Evolutionary conservation across 2,888 invertebrate genomes (phyloP), one percentile per base, ranked within the genome.

Genomic region (Catocala fraxini): DNA sequence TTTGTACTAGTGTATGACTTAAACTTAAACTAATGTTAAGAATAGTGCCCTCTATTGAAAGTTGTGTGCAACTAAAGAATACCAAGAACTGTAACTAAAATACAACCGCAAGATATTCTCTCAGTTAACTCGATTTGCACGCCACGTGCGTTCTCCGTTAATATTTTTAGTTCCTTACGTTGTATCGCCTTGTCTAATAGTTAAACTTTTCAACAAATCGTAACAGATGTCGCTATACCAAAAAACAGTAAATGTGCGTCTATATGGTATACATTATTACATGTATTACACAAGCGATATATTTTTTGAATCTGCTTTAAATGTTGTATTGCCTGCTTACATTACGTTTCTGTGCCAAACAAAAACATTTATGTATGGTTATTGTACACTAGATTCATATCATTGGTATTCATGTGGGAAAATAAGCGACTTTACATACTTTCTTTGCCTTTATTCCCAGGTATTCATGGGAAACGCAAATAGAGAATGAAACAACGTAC

Each of bases 391-490:
- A 15, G 15, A 46, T 15, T 46, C 15, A 10, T 15, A 15, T 46
- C 46, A 9, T 39, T 46, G 15, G 7, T 15, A 46, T 15, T 55
- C 52, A 43, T 62, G 43, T 65, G 73, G 42, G 73, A 73, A 69
- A 60, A 43, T 61, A 59, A 51, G 45, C 6, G 33, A 13, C 15
- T 49, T 54, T 42, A 56, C 6, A 10, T 52, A 33, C 35, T 54
- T 56, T 51, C 62, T 46, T 51, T 68, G 55, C 9, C 46, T 68
- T 48, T 55, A 33, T 56, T 34, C 11, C 42, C 41, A 63, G 55
- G 33, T 12, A 15, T 53, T 9, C 64, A 55, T 71, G 77, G 49
- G 75, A 72, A 70, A 51, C 63, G 52, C 10, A 49, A 53, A 56
- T 52, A 59, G 51, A 64, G 49, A 64, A 53, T 63, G 48, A 57